phyloP scores from a whole-genome alignment of 2,797 vertebrate species.

The Centroberyx gerrardi region DNA sequence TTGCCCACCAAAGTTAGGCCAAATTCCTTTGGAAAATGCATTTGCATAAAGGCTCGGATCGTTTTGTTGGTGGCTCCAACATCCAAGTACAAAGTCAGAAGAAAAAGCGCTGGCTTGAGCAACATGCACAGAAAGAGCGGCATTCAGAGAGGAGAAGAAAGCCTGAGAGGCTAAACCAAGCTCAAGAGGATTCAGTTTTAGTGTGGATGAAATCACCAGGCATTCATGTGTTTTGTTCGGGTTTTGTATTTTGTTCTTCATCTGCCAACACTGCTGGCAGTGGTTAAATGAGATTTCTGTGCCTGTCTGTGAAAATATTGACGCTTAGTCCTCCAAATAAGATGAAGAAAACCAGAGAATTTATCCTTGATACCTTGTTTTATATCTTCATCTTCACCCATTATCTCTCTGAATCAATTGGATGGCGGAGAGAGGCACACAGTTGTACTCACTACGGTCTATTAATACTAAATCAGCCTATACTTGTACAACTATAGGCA shows the following conservation, averaged over 20 bases:
- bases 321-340: conserved; percentile 54
- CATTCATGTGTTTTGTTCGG: conserved; percentile 73
- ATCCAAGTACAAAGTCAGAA: conserved; percentile 19
- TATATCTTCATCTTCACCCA: conserved; percentile 33
- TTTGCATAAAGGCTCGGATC: conserved; percentile 5
- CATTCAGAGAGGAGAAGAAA: conserved; percentile 28
- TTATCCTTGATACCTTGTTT: conserved; percentile 50
- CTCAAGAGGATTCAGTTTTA: conserved; percentile 65
- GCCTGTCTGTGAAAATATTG: conserved; percentile 61
- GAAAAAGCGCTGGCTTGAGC: conserved; percentile 26
- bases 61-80: not conserved
- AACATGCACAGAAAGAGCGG: conserved; percentile 43
- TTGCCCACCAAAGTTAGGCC: not conserved
- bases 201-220: conserved; percentile 58
- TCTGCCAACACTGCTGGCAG: conserved; percentile 71
- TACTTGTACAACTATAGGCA: conserved; percentile 22
- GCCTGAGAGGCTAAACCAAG: conserved; percentile 44
- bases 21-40: not conserved
- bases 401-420: conserved; percentile 33
- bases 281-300: conserved; percentile 45
- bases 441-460: not conserved
- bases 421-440: not conserved
- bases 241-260: conserved; percentile 61
- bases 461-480: conserved; percentile 31
- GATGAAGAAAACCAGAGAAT: conserved; percentile 50